Evolutionary conservation across 2,797 vertebrate species (phyloP).

Genomic region (Lepilemur septentrionalis): DNA sequence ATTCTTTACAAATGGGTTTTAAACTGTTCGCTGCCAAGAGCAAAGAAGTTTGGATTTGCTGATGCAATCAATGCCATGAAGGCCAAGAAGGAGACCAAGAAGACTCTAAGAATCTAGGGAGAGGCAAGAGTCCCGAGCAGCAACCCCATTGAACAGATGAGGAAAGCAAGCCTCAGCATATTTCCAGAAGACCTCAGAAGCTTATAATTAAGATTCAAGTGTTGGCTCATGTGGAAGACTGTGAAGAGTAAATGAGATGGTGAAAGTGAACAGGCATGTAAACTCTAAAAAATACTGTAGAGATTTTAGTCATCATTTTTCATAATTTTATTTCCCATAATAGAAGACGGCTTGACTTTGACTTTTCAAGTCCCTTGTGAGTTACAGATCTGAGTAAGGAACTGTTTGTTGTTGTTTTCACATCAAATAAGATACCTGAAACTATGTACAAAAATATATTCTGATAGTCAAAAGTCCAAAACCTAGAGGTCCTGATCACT

Average conservation of each 20-base stretch:
- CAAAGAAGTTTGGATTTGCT: not conserved
- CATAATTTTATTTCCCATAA: not conserved
- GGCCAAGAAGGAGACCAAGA: not conserved
- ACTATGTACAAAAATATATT: not conserved
- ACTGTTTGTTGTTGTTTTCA: not conserved
- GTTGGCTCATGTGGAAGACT: not conserved
- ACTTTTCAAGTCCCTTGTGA: not conserved
- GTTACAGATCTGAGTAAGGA: not conserved
- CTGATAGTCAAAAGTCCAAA: not conserved
- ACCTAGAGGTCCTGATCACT: not conserved
- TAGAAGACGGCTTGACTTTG: not conserved
- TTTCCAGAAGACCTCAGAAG: not conserved
- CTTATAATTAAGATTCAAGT: not conserved
- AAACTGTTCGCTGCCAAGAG: not conserved
- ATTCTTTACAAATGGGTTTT: not conserved
- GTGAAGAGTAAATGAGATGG: not conserved
- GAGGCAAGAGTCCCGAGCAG: not conserved
- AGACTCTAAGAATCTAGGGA: not conserved
- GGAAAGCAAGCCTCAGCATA: not conserved
- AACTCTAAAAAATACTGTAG: not conserved
- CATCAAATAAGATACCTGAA: not conserved
- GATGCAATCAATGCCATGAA: not conserved
- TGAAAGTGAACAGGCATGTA: not conserved
- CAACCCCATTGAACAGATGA: not conserved
- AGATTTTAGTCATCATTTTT: not conserved